Conservation (phyloP, 1,140 invertebrate genomes). For the Calliopsis andreniformis region DNA sequence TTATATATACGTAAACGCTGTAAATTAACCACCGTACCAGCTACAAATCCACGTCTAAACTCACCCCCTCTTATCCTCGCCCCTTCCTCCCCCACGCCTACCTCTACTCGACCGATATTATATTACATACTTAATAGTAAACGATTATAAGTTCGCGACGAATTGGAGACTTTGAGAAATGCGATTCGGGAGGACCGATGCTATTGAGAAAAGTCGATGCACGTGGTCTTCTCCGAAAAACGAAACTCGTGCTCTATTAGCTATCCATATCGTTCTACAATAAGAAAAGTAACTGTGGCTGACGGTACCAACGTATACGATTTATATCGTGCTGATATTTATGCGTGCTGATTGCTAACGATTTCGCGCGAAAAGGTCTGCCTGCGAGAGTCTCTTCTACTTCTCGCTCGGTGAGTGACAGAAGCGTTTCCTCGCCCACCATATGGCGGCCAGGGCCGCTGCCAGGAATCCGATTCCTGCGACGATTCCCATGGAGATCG, state of each 20-base stretch:
- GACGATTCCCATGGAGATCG: conserved; percentile 84
- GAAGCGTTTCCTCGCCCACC: conserved; percentile 83
- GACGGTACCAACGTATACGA: conserved; percentile 23
- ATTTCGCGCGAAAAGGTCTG: neutral
- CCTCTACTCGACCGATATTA: conserved; percentile 11
- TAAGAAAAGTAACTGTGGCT: neutral
- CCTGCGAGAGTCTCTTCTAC: conserved; percentile 34
- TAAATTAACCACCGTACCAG: conserved; percentile 31
- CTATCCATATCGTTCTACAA: conserved; percentile 28
- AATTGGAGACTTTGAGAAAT: too few relatives aligned
- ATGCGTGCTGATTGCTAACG: conserved; percentile 6
- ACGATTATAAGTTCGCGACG: neutral
- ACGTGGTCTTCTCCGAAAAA: neutral
- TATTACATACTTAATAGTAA: conserved; percentile 3
- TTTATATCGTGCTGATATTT: too few relatives aligned
- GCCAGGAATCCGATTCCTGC: conserved; percentile 83
- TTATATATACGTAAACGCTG: conserved; percentile 36
- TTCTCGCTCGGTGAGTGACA: conserved; percentile 73
- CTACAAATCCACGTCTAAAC: neutral
- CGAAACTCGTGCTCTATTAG: neutral
- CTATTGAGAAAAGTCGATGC: too few relatives aligned
- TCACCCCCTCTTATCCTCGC: too few relatives aligned
- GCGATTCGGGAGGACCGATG: too few relatives aligned
- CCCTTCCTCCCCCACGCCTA: neutral
- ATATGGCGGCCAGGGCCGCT: conserved; percentile 82